Evolutionary conservation across 2,797 vertebrate species (phyloP).

Genomic region (Pagetopsis macropterus): DNA sequence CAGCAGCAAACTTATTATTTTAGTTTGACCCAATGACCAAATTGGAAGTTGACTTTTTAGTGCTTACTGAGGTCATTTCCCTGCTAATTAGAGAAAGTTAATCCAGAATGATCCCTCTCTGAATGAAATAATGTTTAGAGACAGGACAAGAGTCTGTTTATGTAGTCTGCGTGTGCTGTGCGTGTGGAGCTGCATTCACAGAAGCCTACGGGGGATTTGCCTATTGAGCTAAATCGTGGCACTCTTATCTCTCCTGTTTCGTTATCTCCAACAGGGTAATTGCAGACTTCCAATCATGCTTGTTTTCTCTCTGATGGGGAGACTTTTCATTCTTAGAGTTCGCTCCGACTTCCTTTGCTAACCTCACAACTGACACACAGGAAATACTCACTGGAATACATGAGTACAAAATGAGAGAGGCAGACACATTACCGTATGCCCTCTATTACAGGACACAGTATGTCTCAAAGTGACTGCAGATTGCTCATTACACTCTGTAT

Average conservation of each 20-base stretch:
- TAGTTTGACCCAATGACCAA: background rate
- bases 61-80: slow-evolving; percentile 8
- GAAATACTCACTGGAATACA: slow-evolving; percentile 44
- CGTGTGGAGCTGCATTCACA: slow-evolving; percentile 81
- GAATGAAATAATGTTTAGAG: slow-evolving; percentile 14
- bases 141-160: slow-evolving; percentile 39
- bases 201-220: slow-evolving; percentile 73
- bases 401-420: slow-evolving; percentile 24
- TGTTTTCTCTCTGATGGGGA: slow-evolving; percentile 75
- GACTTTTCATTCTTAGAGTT: slow-evolving; percentile 52
- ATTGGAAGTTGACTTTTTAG: background rate
- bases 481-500: slow-evolving; percentile 34
- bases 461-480: background rate
- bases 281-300: slow-evolving; percentile 83
- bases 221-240: slow-evolving; percentile 73
- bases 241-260: slow-evolving; percentile 71
- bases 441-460: slow-evolving; percentile 33
- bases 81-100: slow-evolving; percentile 6
- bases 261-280: slow-evolving; percentile 80
- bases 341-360: slow-evolving; percentile 47
- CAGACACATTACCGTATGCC: slow-evolving; percentile 34
- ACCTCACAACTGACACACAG: slow-evolving; percentile 42
- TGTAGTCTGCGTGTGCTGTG: slow-evolving; percentile 77
- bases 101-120: slow-evolving; percentile 16
- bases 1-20: background rate